Evolutionary conservation across 1,140 invertebrate genomes (phyloP).

Genomic region (silkworm (Bombyx mori)): DNA sequence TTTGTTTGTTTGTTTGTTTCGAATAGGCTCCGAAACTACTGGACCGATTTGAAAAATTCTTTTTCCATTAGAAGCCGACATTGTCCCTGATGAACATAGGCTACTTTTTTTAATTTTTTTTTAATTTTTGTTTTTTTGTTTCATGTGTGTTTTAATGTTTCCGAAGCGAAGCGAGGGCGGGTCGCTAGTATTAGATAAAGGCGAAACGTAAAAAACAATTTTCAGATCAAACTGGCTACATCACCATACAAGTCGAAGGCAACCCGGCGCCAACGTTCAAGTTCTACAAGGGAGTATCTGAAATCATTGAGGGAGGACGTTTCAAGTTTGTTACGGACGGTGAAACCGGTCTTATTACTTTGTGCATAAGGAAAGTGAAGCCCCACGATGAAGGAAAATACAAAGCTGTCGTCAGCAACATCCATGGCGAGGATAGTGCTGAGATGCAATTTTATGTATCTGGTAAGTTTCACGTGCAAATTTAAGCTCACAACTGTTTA

Average conservation of each 20-base stretch:
- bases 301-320: slow-evolving; percentile 93
- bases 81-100: no score
- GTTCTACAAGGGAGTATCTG: slow-evolving; percentile 93
- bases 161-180: no score
- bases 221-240: slow-evolving; percentile 88
- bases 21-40: no score
- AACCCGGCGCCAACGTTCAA: slow-evolving; percentile 94
- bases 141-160: no score
- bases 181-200: neutral
- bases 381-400: slow-evolving; percentile 98
- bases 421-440: slow-evolving; percentile 93
- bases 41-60: no score
- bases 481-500: no score
- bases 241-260: slow-evolving; percentile 91
- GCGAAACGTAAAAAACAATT: no score
- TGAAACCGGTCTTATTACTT: slow-evolving; percentile 88
- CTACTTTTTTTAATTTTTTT: no score
- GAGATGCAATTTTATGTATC: slow-evolving; percentile 97
- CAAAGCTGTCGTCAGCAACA: slow-evolving; percentile 92
- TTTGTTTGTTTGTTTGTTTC: no score
- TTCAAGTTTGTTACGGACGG: slow-evolving; percentile 94
- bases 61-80: no score
- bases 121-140: no score
- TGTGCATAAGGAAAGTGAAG: slow-evolving; percentile 96
- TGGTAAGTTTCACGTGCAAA: slow-evolving; percentile 73